phyloP scores from a whole-genome alignment of 2,797 vertebrate genomes.

The Forpus xanthops region DNA sequence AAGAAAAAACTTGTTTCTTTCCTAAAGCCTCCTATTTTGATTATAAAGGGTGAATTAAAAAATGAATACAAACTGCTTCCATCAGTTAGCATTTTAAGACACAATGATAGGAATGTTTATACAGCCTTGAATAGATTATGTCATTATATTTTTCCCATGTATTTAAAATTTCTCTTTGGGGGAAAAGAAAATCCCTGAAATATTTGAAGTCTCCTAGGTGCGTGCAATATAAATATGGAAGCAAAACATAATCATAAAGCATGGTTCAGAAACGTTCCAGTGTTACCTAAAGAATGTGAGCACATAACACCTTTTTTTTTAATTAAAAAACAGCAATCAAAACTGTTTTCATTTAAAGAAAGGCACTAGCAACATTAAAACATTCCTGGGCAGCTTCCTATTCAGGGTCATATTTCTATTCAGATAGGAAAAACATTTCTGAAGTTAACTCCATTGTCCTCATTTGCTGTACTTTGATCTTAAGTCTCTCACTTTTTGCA shows the following conservation, averaged over 20 bases:
- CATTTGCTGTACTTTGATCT: neutral
- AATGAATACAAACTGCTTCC: neutral
- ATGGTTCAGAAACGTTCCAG: neutral
- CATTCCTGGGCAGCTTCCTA: neutral
- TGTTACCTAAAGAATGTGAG: neutral
- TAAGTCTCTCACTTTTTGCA: neutral
- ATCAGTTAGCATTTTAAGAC: neutral
- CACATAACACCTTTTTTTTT: accelerated
- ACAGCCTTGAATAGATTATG: neutral
- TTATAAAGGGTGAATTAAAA: neutral
- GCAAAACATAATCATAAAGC: neutral
- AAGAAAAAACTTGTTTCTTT: neutral
- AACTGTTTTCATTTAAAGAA: neutral
- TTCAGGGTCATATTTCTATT: neutral
- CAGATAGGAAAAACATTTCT: neutral
- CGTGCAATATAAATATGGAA: neutral
- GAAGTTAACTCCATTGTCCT: neutral
- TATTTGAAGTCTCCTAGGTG: neutral
- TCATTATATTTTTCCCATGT: neutral
- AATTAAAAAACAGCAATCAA: accelerated
- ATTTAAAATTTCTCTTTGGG: neutral
- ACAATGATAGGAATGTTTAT: neutral
- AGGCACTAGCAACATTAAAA: neutral
- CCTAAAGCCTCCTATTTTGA: neutral
- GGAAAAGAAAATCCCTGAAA: neutral